A percentile compares a stretch with the other conserved stretches of the same genome.
phyloP scores from a whole-genome alignment of 1,140 invertebrate genomes.

The Aphaenogaster rudis region DNA sequence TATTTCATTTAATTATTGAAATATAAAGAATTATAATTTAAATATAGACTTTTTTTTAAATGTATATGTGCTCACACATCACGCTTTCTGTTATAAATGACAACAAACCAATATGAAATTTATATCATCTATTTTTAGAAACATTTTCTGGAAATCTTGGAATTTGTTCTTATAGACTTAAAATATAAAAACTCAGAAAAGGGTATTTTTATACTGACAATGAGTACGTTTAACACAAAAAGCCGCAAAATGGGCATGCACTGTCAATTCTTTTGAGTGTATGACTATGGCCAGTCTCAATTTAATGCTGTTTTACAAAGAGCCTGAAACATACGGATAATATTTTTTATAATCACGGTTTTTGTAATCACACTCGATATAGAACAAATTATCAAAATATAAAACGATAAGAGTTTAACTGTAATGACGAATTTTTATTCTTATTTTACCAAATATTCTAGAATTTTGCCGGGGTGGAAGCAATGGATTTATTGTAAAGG shows the following conservation, averaged over 20 bases:
- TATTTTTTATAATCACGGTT: conserved; percentile 41
- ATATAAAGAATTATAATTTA: no score
- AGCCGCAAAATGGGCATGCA: conserved; percentile 69
- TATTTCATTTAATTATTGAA: no score
- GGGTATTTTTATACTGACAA: no score
- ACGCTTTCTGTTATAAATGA: neutral
- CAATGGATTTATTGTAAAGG: conserved; percentile 16
- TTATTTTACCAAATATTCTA: neutral
- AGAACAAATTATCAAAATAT: conserved; percentile 25
- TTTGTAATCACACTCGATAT: conserved; percentile 5
- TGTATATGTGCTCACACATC: no score
- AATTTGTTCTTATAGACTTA: neutral
- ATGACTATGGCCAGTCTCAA: conserved; percentile 50
- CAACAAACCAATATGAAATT: neutral
- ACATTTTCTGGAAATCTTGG: neutral
- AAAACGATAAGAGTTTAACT: conserved; percentile 24
- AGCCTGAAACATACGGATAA: neutral
- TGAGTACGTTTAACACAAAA: conserved; percentile 46
- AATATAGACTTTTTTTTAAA: no score
- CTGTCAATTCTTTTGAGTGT: conserved; percentile 66
- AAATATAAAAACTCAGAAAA: no score
- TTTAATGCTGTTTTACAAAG: conserved; percentile 4
- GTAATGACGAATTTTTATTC: neutral
- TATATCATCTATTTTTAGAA: neutral
- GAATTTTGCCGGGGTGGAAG: neutral